Evolutionary conservation across 1,140 invertebrate species (phyloP), one percentile per base, ranked within the genome.

Genomic region (Steinernema feltiae): DNA sequence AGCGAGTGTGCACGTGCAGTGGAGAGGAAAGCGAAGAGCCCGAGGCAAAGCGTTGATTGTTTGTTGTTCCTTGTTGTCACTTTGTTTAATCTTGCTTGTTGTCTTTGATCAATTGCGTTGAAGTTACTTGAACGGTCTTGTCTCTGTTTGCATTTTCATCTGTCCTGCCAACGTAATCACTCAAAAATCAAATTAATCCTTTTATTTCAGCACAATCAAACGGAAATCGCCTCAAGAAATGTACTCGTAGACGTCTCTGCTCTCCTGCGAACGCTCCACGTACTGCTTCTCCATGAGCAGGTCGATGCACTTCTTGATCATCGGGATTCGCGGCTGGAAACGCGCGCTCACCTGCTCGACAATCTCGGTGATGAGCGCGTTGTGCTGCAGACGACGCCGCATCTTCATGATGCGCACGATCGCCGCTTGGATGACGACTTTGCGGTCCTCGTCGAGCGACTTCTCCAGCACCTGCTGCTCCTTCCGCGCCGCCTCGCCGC

Each of bases 371-470:
- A 99, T 92, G 18, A 99, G 89, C 85, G 97, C 93, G 85, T 97
- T 94, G 88, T 99, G 97, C 85, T 97, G 96, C 69, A 96, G 88
- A 15, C 92, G 90, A 88, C 98, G 98, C 29, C 97, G 90, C 90
- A 97, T 98, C 89, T 99, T 99, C 97, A 99, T 99, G 82, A 99
- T 98, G 82, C 97, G 91, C 18, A 98, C 95, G 87, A 99, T 98
- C 41, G 95, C 95, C 31, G 97, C 97, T 88, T 89, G 81, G 88
- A 95, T 98, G 69, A 98, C 90, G 81, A 97, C 90, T 88, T 98
- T 98, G 72, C 97, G 89, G 88, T 99, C 96, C 88, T 99, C 96
- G 88, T 99, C 97, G 85, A 99, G 97, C 88, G 97, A 93, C 87
- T 97, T 97, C 87, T 98, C 94, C 41, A 96, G 97, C 69, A 92